A percentile compares a stretch with the other conserved stretches of the same genome.
Evolutionary conservation across 2,888 invertebrate genomes (phyloP).

Genomic region (Drosophila differens): DNA sequence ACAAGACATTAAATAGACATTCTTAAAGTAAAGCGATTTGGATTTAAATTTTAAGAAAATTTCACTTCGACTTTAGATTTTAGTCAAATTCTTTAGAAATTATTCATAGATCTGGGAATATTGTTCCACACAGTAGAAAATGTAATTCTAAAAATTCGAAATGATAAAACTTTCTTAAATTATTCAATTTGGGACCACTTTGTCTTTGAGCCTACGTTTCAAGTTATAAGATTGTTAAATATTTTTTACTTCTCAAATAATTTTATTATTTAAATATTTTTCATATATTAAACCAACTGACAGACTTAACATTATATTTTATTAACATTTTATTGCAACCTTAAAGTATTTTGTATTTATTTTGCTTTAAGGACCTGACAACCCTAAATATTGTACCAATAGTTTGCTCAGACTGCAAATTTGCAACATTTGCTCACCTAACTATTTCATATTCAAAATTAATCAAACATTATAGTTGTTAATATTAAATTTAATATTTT

Average conservation of each 20-base stretch:
- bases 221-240: background rate
- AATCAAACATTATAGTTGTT: background rate
- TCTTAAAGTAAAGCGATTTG: background rate
- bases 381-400: background rate
- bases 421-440: background rate
- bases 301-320: background rate
- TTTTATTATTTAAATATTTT: background rate
- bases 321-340: background rate
- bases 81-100: background rate
- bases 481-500: background rate
- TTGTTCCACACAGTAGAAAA: background rate
- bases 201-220: background rate
- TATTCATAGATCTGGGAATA: background rate
- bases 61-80: background rate
- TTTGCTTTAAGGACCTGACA: background rate
- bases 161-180: background rate
- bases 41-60: background rate
- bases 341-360: background rate
- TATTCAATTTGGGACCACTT: background rate
- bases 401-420: slow-evolving; percentile 5
- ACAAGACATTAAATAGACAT: background rate
- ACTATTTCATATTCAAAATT: background rate
- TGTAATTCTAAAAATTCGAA: background rate
- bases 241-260: background rate
- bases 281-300: background rate